A percentile compares a stretch with the other conserved stretches of the same genome.
Evolutionary conservation across 2,113 vertebrate species (phyloP).

Genomic region (Eulemur rufifrons): DNA sequence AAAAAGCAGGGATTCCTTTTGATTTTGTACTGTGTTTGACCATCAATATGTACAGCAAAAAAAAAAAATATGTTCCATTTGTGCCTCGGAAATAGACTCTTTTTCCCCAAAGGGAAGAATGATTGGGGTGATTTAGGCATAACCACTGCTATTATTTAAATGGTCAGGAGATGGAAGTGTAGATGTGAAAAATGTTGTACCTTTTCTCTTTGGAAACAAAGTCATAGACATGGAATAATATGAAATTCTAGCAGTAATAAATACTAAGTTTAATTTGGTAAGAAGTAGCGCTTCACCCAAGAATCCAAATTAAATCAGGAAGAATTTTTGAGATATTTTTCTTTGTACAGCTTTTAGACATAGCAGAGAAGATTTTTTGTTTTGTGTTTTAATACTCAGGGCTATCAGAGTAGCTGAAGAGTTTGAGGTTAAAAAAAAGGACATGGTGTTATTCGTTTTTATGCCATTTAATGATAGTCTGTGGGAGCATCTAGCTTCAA

Average conservation of each 20-base stretch:
- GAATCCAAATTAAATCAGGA: slow-evolving; percentile 38
- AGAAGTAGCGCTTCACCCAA: not conserved
- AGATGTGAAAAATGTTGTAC: not conserved
- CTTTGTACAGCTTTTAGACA: slow-evolving; percentile 7
- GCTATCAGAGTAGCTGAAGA: slow-evolving; percentile 21
- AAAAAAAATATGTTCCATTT: slow-evolving; percentile 33
- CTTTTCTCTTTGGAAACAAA: slow-evolving; percentile 36
- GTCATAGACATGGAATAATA: not conserved
- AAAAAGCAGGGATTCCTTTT: slow-evolving; percentile 21
- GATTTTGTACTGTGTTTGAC: not conserved
- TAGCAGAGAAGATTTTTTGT: not conserved
- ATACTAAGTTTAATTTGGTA: not conserved
- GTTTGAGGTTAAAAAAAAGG: not conserved
- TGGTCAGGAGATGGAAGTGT: not conserved
- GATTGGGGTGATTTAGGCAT: slow-evolving; percentile 9
- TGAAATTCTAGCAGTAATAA: not conserved
- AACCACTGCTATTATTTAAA: not conserved
- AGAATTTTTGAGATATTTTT: slow-evolving; percentile 38
- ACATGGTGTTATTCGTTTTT: not conserved
- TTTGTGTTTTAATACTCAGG: not conserved
- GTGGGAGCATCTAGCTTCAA: slow-evolving; percentile 24
- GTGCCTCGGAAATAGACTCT: slow-evolving; percentile 29
- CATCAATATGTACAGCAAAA: not conserved
- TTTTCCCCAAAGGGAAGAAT: slow-evolving; percentile 27
- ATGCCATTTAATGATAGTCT: slow-evolving; percentile 29